These are phyloP conservation scores for Conus canariensis DNA, from an alignment of 2,888 invertebrate genomes.

Conservation along the genomic window DNA sequence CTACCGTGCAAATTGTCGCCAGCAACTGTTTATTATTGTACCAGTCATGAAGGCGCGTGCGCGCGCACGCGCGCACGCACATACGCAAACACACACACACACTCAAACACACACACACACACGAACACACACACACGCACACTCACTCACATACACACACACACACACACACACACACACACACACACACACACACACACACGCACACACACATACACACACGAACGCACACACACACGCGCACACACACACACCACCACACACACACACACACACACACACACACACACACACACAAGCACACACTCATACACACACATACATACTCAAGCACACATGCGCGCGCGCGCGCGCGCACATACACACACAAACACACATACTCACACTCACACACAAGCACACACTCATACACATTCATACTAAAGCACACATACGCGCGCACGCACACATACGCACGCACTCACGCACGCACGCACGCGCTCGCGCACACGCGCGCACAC, in stretches of 20 bases:
- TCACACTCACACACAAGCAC: neutral
- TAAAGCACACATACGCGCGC: no score
- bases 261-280: neutral
- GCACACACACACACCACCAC: no score
- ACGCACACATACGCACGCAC: no score
- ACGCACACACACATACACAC: neutral
- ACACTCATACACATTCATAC: neutral
- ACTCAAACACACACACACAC: no score
- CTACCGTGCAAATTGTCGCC: no score
- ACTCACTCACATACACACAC: no score
- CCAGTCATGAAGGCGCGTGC: neutral
- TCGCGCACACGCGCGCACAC: neutral
- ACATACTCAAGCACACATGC: no score
- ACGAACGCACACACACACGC: no score
- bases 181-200: conserved; percentile 11
- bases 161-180: no score
- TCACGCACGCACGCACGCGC: no score
- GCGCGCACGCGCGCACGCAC: neutral
- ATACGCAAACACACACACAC: neutral
- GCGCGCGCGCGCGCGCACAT: neutral
- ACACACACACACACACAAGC: neutral
- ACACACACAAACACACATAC: neutral
- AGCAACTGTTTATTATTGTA: no score
- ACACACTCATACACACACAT: no score
- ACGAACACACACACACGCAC: neutral